Conservation (phyloP, 2,113 vertebrate genomes). For the Nothoprocta perdicaria region DNA sequence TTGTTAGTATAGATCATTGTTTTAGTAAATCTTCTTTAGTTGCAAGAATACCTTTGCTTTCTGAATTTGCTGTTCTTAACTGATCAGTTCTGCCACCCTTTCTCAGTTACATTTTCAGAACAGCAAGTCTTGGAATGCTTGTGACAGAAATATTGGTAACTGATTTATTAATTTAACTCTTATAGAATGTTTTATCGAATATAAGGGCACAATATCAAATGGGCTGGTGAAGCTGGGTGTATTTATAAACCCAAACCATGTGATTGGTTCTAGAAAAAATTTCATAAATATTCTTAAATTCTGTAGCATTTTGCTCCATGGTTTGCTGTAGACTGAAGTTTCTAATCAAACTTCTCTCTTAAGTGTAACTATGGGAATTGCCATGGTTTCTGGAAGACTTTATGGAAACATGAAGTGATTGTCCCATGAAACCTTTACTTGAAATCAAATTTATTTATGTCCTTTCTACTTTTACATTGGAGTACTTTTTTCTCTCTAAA, state of each 20-base stretch:
- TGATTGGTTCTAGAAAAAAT: background rate
- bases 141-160: background rate
- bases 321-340: background rate
- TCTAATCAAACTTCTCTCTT: background rate
- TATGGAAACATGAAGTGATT: background rate
- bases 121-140: background rate
- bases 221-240: background rate
- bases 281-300: background rate
- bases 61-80: background rate
- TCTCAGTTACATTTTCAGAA: background rate
- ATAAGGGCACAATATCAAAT: background rate
- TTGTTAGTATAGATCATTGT: background rate
- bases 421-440: conserved; percentile 46
- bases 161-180: background rate
- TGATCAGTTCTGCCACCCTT: background rate
- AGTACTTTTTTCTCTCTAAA: conserved; percentile 17
- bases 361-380: conserved; percentile 5
- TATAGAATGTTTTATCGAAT: background rate
- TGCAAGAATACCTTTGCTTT: background rate
- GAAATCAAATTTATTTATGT: conserved; percentile 43
- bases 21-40: background rate
- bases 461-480: conserved; percentile 34
- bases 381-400: background rate
- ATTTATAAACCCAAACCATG: background rate
- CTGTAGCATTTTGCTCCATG: background rate